A percentile compares a stretch with the other conserved stretches of the same genome.
These are phyloP conservation scores for Meleagris gallopavo DNA, from an alignment of 2,113 vertebrate genomes.

Conservation along the genomic window DNA sequence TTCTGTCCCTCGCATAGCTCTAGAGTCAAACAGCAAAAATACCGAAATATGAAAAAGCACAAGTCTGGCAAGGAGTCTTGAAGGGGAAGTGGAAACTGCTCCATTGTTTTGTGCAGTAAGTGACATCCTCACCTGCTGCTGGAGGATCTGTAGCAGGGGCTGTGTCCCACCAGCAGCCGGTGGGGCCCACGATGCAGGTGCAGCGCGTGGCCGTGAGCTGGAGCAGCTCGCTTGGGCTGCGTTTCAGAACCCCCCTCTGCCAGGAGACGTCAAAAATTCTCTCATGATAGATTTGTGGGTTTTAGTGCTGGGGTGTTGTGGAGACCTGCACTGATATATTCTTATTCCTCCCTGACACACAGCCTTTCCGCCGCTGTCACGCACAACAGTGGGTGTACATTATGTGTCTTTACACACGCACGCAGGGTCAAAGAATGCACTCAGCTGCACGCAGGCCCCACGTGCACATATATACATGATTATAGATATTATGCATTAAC, in stretches of 20 bases:
- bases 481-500: not conserved
- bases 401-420: not conserved
- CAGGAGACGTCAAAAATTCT: not conserved
- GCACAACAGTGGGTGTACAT: not conserved
- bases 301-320: not conserved
- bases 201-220: not conserved
- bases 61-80: not conserved
- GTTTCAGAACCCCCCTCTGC: not conserved
- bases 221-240: not conserved
- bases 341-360: not conserved
- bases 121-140: accelerated
- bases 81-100: not conserved
- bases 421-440: accelerated
- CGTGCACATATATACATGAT: accelerated
- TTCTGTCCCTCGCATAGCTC: not conserved
- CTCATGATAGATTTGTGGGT: not conserved
- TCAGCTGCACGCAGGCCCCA: not conserved
- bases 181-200: too few species aligned
- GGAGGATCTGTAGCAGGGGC: not conserved
- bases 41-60: not conserved
- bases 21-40: not conserved
- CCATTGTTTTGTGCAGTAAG: not conserved
- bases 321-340: not conserved
- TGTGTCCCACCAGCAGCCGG: not conserved
- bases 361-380: not conserved